phyloP scores from a whole-genome alignment of 1,140 invertebrate species.

The Drosophila obscura region DNA sequence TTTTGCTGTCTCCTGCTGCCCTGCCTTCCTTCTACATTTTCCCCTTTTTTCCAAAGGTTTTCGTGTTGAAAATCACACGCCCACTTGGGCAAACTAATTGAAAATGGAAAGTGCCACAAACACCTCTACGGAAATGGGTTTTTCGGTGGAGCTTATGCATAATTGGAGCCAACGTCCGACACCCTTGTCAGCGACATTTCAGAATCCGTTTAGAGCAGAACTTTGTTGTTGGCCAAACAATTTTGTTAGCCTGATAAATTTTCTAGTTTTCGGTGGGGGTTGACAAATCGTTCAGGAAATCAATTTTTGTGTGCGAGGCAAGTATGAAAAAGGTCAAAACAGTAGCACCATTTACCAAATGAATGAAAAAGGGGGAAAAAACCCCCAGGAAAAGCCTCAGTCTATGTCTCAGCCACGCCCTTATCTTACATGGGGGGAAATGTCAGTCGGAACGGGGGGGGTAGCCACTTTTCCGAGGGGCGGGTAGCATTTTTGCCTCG shows the following conservation, averaged over 20 bases:
- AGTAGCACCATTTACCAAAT: slow-evolving; percentile 67
- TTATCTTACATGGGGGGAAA: slow-evolving; percentile 50
- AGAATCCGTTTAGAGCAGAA: slow-evolving; percentile 20
- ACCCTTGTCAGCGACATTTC: slow-evolving; percentile 73
- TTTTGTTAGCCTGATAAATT: slow-evolving; percentile 69
- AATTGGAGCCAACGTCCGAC: slow-evolving; percentile 73
- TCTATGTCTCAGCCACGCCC: slow-evolving; percentile 40
- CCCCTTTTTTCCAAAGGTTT: slow-evolving; percentile 20
- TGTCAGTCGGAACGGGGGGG: slow-evolving; percentile 4
- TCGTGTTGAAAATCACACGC: slow-evolving; percentile 76
- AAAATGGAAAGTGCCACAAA: slow-evolving; percentile 69
- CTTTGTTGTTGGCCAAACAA: slow-evolving; percentile 56
- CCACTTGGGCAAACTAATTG: slow-evolving; percentile 76
- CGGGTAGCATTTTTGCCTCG: slow-evolving; percentile 29
- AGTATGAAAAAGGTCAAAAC: slow-evolving; percentile 68
- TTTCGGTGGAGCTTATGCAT: slow-evolving; percentile 52
- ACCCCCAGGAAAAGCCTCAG: slow-evolving; percentile 21
- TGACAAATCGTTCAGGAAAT: slow-evolving; percentile 80
- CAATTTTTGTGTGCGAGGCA: slow-evolving; percentile 51
- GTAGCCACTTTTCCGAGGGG: not conserved
- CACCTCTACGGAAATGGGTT: slow-evolving; percentile 40
- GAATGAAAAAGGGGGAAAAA: slow-evolving; percentile 49
- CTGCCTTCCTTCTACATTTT: slow-evolving; percentile 33
- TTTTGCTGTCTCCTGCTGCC: not conserved
- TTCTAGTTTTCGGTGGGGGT: slow-evolving; percentile 55